A percentile compares a stretch with the other conserved stretches of the same genome.
These are phyloP conservation scores for Nebria brevicollis DNA, from an alignment of 2,888 invertebrate genomes.

Conservation along the genomic window DNA sequence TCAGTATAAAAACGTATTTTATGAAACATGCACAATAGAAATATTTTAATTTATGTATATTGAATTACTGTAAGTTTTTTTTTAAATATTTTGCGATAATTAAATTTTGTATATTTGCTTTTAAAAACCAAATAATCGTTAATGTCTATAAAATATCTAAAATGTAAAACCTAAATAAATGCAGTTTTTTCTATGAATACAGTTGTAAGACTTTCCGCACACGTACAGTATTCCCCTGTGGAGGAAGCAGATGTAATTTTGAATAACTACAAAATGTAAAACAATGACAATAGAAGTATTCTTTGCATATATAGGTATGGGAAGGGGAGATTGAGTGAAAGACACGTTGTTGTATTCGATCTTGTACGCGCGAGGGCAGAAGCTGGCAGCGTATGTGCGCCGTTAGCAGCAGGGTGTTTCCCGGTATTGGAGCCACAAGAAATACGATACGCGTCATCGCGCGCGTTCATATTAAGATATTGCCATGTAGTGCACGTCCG, in stretches of 20 bases:
- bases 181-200: too few relatives aligned
- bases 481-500: slow-evolving; percentile 55
- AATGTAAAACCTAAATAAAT: too few relatives aligned
- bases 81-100: too few relatives aligned
- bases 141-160: too few relatives aligned
- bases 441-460: slow-evolving; percentile 62
- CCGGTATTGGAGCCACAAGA: slow-evolving; percentile 61
- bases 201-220: too few relatives aligned
- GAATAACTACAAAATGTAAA: slow-evolving; percentile 4
- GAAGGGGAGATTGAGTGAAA: neutral
- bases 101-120: too few relatives aligned
- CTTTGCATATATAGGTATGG: neutral
- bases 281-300: slow-evolving; percentile 4
- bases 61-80: too few relatives aligned
- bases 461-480: slow-evolving; percentile 62
- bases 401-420: slow-evolving; percentile 61
- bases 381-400: neutral
- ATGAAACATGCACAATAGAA: too few relatives aligned
- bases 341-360: neutral
- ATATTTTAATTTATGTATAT: too few relatives aligned
- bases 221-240: neutral
- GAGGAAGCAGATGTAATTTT: slow-evolving; percentile 2
- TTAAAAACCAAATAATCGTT: too few relatives aligned
- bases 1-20: neutral
- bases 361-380: neutral